phyloP scores from a whole-genome alignment of 1,140 invertebrate genomes.

The Pemphigus obesinymphae region DNA sequence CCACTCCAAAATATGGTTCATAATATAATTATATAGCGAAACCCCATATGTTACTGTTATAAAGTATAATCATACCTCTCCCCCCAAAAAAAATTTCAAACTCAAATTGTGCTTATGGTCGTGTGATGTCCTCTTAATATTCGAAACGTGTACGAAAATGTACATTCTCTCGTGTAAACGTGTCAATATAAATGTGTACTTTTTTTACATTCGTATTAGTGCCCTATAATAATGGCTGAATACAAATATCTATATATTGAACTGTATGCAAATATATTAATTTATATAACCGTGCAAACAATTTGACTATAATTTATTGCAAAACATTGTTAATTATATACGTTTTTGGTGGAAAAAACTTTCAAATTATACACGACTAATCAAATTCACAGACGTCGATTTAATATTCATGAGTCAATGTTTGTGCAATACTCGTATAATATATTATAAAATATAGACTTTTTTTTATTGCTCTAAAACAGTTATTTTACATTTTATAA shows the following conservation, averaged over 20 bases:
- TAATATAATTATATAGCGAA: too few species aligned
- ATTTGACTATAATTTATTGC: neutral
- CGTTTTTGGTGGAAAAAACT: neutral
- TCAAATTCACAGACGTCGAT: neutral
- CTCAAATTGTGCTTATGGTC: too few species aligned
- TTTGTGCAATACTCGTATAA: neutral
- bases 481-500: neutral
- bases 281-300: neutral
- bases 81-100: too few species aligned
- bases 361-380: conserved; percentile 1
- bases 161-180: neutral
- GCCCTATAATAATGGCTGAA: neutral
- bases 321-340: conserved; percentile 11
- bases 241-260: too few species aligned
- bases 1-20: too few species aligned
- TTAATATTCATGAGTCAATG: conserved; percentile 2
- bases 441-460: too few species aligned
- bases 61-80: too few species aligned
- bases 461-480: neutral
- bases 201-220: neutral
- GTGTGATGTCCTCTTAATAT: too few species aligned
- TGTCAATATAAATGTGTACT: neutral
- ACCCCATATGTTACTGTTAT: too few species aligned
- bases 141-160: neutral
- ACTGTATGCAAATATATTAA: neutral